phyloP scores from a whole-genome alignment of 2,888 invertebrate genomes.

The Acanthoscelides obtectus region DNA sequence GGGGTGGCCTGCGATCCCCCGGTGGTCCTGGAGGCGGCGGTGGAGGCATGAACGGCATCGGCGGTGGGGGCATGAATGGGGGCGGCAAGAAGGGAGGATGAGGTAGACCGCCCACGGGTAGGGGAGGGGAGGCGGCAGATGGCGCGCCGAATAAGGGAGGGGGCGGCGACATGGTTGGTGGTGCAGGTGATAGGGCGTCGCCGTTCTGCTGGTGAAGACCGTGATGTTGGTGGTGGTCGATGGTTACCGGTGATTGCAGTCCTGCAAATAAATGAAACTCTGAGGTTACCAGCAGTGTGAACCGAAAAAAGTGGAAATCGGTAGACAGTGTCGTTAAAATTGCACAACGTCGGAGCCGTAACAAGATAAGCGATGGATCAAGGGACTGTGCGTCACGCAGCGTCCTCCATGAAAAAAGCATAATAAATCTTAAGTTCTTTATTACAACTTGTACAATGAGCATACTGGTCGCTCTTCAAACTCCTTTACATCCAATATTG shows the following conservation, averaged over 20 bases:
- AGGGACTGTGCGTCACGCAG: no score
- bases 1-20: conserved; percentile 53
- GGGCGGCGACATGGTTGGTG: conserved; percentile 47
- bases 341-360: no score
- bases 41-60: conserved; percentile 42
- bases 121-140: conserved; percentile 42
- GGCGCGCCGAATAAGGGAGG: conserved; percentile 43
- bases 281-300: no score
- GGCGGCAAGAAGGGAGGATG: conserved; percentile 60
- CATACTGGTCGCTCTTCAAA: no score
- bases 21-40: conserved; percentile 46
- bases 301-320: no score
- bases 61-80: conserved; percentile 60
- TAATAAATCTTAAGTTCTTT: no score
- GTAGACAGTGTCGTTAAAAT: no score
- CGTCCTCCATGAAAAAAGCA: no score
- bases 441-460: no score
- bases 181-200: conserved; percentile 47
- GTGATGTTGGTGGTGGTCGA: conserved; percentile 36
- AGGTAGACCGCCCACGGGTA: conserved; percentile 40
- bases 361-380: no score
- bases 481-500: no score
- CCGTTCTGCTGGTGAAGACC: conserved; percentile 42
- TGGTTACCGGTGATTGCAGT: conserved; percentile 48
- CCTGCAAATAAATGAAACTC: conserved; percentile 46